These are phyloP conservation scores for Heloderma charlesbogerti DNA, from an alignment of 2,113 vertebrate species.

Conservation along the genomic window DNA sequence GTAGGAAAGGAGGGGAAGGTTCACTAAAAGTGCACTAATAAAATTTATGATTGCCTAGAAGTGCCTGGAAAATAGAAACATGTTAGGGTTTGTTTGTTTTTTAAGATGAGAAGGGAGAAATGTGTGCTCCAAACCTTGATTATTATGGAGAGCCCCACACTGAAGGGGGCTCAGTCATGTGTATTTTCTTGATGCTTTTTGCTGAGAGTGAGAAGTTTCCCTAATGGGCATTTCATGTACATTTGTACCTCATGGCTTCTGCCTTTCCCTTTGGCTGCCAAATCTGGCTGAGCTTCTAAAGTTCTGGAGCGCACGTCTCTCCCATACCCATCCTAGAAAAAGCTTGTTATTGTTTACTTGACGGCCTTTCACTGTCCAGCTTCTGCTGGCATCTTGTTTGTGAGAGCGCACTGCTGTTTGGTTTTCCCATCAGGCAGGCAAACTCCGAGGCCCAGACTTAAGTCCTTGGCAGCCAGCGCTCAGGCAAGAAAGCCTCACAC, in stretches of 20 bases:
- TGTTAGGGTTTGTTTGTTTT: neutral
- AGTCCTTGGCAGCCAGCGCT: slow-evolving; percentile 20
- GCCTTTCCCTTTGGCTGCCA: slow-evolving; percentile 16
- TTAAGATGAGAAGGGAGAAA: neutral
- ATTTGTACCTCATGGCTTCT: neutral
- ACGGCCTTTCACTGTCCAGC: slow-evolving; percentile 8
- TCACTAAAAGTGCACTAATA: neutral
- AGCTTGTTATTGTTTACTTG: slow-evolving; percentile 23
- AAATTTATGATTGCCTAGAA: neutral
- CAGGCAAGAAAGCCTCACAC: slow-evolving; percentile 10
- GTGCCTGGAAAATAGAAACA: neutral
- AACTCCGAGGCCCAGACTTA: slow-evolving; percentile 14
- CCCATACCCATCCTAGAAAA: slow-evolving; percentile 19
- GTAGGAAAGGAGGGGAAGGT: neutral
- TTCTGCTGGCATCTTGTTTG: slow-evolving; percentile 29
- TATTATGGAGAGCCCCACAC: neutral
- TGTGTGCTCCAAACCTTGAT: neutral
- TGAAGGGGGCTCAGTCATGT: neutral
- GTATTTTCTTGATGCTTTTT: neutral
- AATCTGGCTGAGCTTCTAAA: neutral
- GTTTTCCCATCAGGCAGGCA: slow-evolving; percentile 34
- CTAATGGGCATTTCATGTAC: slow-evolving; percentile 36
- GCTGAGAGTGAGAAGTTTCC: neutral
- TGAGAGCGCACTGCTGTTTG: slow-evolving; percentile 23
- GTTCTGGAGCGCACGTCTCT: slow-evolving; percentile 3